These are phyloP conservation scores for Synergus laeviventris DNA, from an alignment of 2,888 invertebrate species.

Conservation along the genomic window DNA sequence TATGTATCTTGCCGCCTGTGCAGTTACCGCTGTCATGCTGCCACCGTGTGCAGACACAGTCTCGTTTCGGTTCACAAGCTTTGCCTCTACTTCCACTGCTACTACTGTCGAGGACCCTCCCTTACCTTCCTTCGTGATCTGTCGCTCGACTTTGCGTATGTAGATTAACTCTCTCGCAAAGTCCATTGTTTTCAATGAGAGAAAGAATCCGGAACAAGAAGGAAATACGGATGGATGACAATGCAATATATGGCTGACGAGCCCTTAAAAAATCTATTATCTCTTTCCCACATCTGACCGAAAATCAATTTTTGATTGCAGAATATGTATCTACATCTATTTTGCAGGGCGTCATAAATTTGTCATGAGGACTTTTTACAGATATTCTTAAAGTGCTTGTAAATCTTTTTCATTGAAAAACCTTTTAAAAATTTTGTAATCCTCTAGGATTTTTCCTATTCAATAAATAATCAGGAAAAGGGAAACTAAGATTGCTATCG, in stretches of 20 bases:
- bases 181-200: slow-evolving; percentile 67
- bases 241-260: not conserved
- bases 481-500: not conserved
- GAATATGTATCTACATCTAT: too few species aligned
- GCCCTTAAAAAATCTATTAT: not conserved
- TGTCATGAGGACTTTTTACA: too few species aligned
- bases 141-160: slow-evolving; percentile 72
- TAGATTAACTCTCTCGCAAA: slow-evolving; percentile 67
- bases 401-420: too few species aligned
- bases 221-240: not conserved
- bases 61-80: not conserved
- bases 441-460: too few species aligned
- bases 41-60: not conserved
- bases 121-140: slow-evolving; percentile 67
- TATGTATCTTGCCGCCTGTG: not conserved
- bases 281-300: too few species aligned
- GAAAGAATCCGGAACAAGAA: slow-evolving; percentile 1
- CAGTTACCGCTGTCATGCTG: slow-evolving; percentile 1
- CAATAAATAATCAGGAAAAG: not conserved
- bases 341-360: too few species aligned
- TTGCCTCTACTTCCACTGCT: not conserved
- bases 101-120: slow-evolving; percentile 29
- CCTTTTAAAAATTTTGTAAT: too few species aligned
- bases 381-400: too few species aligned
- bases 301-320: too few species aligned